A percentile compares a stretch with the other conserved stretches of the same genome.
Evolutionary conservation across 2,797 vertebrate species (phyloP).

Genomic region (Caiman crocodilus): DNA sequence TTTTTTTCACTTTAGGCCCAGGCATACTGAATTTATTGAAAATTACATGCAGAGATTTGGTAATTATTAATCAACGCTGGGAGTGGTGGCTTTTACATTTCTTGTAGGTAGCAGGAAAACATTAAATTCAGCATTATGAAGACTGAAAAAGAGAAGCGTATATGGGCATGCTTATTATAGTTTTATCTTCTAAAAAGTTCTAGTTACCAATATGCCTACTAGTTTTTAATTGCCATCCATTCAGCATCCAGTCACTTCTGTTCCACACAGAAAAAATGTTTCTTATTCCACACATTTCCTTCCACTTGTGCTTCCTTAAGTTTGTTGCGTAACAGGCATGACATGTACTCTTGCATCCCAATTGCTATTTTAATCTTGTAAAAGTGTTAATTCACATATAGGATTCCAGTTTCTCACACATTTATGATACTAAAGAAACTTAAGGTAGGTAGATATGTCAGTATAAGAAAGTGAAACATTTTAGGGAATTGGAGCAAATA

Average conservation of each 20-base stretch:
- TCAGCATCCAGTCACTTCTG: background rate
- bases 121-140: background rate
- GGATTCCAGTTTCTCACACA: background rate
- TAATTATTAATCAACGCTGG: background rate
- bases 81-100: accelerated
- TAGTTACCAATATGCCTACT: background rate
- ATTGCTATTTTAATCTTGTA: background rate
- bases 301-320: background rate
- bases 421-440: background rate
- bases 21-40: background rate
- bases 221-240: background rate
- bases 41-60: accelerated
- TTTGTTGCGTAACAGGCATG: background rate
- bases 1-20: background rate
- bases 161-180: background rate
- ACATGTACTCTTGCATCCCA: background rate
- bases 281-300: background rate
- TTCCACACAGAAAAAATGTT: background rate
- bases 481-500: background rate
- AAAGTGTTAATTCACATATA: background rate
- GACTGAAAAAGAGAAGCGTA: background rate
- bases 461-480: background rate
- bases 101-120: background rate
- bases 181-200: background rate
- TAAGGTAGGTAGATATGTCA: background rate